Evolutionary conservation across 2,888 invertebrate genomes (phyloP).

Genomic region (Amphiduros pacificus): DNA sequence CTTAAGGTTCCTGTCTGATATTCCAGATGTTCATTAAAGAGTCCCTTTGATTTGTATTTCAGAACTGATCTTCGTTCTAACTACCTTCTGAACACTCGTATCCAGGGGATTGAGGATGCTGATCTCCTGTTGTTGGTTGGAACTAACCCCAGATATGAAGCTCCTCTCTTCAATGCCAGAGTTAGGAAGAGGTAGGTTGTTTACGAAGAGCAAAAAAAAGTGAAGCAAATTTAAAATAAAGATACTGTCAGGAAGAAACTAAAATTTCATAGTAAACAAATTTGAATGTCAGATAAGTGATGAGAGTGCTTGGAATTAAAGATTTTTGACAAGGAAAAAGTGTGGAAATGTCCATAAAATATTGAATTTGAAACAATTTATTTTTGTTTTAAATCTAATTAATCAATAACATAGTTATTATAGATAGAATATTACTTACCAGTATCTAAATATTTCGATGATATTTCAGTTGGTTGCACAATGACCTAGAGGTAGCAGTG

Average conservation of each 20-base stretch:
- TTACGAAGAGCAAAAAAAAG: neutral
- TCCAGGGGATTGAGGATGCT: constrained; percentile 88
- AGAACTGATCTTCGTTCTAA: constrained; percentile 86
- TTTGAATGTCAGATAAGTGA: too few species aligned
- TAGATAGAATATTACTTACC: neutral
- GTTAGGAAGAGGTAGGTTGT: constrained; percentile 76
- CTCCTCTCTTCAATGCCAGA: constrained; percentile 92
- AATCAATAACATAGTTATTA: too few species aligned
- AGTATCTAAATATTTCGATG: neutral
- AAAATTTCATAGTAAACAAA: neutral
- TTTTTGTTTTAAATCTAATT: neutral
- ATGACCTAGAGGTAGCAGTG: constrained; percentile 81
- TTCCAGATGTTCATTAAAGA: too few species aligned
- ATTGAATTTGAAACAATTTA: neutral
- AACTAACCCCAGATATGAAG: constrained; percentile 96
- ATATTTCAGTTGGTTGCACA: constrained; percentile 75
- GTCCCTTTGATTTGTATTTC: too few species aligned
- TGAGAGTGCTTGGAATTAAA: too few species aligned
- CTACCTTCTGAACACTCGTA: constrained; percentile 88
- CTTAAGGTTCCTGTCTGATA: too few species aligned
- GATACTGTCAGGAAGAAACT: too few species aligned
- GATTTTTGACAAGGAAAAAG: too few species aligned
- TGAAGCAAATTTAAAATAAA: neutral
- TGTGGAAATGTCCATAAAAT: neutral
- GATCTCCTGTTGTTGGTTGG: constrained; percentile 91